Evolutionary conservation across 1,140 invertebrate species (phyloP).

Genomic region (Patella vulgata): DNA sequence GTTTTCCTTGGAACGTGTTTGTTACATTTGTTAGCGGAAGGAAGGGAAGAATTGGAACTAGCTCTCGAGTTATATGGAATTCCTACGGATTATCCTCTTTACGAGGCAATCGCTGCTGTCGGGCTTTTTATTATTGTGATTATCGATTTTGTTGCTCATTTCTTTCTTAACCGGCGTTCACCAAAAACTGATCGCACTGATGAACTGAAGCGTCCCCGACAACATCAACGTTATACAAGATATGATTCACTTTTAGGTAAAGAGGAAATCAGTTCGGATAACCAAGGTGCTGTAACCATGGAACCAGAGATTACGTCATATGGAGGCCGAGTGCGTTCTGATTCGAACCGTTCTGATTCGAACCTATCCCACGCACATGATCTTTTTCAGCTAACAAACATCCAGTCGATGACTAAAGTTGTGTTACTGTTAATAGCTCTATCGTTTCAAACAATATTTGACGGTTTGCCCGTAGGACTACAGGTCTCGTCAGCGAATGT

Average conservation of each 20-base stretch:
- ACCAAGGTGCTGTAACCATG: not conserved
- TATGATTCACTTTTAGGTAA: not conserved
- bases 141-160: slow-evolving; percentile 62
- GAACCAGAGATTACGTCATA: not conserved
- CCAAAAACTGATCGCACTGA: not conserved
- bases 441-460: slow-evolving; percentile 42
- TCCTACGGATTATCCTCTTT: slow-evolving; percentile 66
- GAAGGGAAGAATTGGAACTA: slow-evolving; percentile 51
- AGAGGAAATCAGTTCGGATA: not conserved
- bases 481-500: slow-evolving; percentile 70
- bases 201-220: too few relatives aligned
- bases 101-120: slow-evolving; percentile 68
- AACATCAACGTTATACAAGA: too few relatives aligned
- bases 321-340: slow-evolving; percentile 11
- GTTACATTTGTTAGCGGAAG: slow-evolving; percentile 69
- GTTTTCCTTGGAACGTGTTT: slow-evolving; percentile 71
- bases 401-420: slow-evolving; percentile 43
- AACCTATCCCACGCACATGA: not conserved
- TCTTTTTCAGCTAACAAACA: slow-evolving; percentile 30
- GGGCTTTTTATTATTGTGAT: slow-evolving; percentile 71
- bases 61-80: slow-evolving; percentile 12
- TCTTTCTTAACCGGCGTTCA: not conserved
- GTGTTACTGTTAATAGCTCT: slow-evolving; percentile 42
- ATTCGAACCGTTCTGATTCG: not conserved
- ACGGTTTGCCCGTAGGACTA: slow-evolving; percentile 39